phyloP scores from a whole-genome alignment of 2,797 vertebrate species.

The Eulemur albifrons region DNA sequence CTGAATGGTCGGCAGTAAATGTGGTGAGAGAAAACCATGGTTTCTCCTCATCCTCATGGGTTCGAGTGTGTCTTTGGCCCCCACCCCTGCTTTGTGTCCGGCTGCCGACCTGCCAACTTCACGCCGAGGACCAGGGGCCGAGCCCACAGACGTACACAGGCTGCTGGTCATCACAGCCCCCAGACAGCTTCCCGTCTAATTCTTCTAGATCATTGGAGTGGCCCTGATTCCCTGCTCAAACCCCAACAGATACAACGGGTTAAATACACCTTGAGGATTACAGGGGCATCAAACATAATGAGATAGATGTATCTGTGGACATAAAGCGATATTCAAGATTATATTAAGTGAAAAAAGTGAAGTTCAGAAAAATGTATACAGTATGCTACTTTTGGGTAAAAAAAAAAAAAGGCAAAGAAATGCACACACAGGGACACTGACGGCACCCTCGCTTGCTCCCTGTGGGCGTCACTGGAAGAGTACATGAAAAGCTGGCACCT shows the following conservation, averaged over 20 bases:
- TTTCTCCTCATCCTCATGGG: rapidly evolving
- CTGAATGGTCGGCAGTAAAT: neutral
- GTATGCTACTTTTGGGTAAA: neutral
- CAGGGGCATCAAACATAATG: neutral
- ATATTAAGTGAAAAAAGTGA: neutral
- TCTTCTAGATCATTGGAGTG: rapidly evolving
- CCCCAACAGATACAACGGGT: neutral
- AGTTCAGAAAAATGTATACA: neutral
- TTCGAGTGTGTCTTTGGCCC: neutral
- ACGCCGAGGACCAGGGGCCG: rapidly evolving
- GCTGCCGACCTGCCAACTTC: neutral
- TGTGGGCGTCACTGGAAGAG: rapidly evolving
- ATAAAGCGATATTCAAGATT: neutral
- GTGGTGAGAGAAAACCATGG: neutral
- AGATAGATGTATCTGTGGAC: neutral
- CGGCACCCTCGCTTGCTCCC: rapidly evolving
- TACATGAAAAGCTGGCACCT: neutral
- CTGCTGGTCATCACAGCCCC: neutral
- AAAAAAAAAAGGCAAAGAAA: too few relatives aligned
- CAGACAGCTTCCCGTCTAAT: rapidly evolving
- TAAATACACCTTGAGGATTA: too few relatives aligned
- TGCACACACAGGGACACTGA: rapidly evolving
- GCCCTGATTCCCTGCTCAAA: neutral
- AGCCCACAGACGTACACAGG: rapidly evolving
- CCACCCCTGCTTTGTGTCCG: neutral